A percentile compares a stretch with the other conserved stretches of the same genome.
Conservation (phyloP, 2,888 invertebrate genomes). For the Anarsia innoxiella region DNA sequence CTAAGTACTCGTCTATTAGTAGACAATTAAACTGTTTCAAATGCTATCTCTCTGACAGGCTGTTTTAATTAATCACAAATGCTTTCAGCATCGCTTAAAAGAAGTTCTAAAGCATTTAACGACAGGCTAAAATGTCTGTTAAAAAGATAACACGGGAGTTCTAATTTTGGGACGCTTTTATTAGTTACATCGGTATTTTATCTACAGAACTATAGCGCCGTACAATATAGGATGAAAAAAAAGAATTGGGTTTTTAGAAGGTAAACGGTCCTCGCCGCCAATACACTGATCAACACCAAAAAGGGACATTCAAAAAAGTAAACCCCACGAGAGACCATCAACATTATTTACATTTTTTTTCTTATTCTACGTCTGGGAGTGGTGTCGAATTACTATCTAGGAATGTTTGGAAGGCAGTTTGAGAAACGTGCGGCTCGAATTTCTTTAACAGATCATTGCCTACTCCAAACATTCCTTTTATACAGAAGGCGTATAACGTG, state of each 20-base stretch:
- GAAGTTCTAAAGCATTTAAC: not conserved
- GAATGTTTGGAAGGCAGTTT: conserved; percentile 52
- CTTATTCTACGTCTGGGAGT: conserved; percentile 39
- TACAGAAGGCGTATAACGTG: no score
- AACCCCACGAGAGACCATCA: conserved; percentile 48
- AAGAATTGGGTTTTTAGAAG: conserved; percentile 41
- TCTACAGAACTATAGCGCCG: conserved; percentile 43
- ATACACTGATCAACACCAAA: conserved; percentile 48
- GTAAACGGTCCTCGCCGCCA: conserved; percentile 38
- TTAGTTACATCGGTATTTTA: conserved; percentile 40
- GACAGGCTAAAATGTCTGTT: not conserved
- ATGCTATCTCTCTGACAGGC: no score
- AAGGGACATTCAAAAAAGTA: conserved; percentile 37
- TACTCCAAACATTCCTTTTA: conserved; percentile 9
- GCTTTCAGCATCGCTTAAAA: not conserved
- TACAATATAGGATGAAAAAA: conserved; percentile 36
- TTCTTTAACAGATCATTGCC: conserved; percentile 12
- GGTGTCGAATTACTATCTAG: conserved; percentile 67
- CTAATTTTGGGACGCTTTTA: conserved; percentile 39
- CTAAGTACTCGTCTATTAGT: no score
- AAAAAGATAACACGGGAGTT: conserved; percentile 26
- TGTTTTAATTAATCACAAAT: no score
- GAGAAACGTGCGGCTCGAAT: conserved; percentile 34
- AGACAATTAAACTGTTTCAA: no score
- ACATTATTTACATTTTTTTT: conserved; percentile 64